Evolutionary conservation across 2,797 vertebrate species (phyloP), one percentile per base, ranked within the genome.

Genomic region (Limnodromus scolopaceus): DNA sequence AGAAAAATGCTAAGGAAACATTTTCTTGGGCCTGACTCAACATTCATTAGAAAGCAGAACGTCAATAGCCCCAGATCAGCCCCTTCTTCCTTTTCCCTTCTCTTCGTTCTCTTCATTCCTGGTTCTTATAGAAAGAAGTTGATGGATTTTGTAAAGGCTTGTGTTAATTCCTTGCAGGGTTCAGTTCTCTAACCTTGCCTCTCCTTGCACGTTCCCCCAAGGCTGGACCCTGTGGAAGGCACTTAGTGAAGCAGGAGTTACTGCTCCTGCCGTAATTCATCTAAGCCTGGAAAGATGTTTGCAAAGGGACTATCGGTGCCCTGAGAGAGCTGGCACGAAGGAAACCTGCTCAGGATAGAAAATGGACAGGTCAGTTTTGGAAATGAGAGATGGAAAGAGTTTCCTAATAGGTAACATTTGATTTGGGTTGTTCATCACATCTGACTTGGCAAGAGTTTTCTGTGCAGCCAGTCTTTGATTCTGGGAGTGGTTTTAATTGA

Each of bases 141-240:
- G 30, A n/a, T 34, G 53, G 28, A 10, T 18, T 77, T 66, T 79
- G 7, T 46, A 24, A 71, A 85, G 53, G 36, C 10, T 49, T 60
- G 36, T 34, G 36, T 53, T 54, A 27, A 61, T 34, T 34, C 36
- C 41, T 34, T n/a, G 14, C 27, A 54, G 39, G 28, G 46, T 46
- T 60, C 34, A 46, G 27, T 14, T 71, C 39, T 46, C 46, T 54
- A 10, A 23, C 34, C 7, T 70, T 14, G 14, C 34, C 16, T 36
- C 46, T 53, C 10, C 39, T 60, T 39, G 16, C 32, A 25, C 1
- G 1, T 30, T 19, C 19, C 16, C 9, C 16, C 6, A 2, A 0
- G 4, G 16, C 32, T 61, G 71, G 30, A 46, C 27, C 24, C 20
- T 15, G 32, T 9, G 16, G 34, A 72, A 61, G 36, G 19, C 55